Evolutionary conservation across 2,113 vertebrate species (phyloP), one percentile per base, ranked within the genome.

Genomic region (Poicephalus gulielmi): DNA sequence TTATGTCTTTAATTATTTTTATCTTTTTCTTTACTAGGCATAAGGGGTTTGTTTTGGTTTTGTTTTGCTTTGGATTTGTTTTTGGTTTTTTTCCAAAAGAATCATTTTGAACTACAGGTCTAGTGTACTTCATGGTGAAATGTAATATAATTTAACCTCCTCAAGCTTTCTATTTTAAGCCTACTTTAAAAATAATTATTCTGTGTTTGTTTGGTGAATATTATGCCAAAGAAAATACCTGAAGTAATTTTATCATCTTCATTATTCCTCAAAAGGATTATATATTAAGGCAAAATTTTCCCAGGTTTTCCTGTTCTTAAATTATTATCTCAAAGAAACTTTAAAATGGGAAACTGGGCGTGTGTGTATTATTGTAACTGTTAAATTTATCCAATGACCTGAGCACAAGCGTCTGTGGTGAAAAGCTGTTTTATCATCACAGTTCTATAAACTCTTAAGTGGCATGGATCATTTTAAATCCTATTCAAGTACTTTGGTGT

Each of bases 161-260:
- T 89, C 31, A 49, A 73, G 35, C 52, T 96, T 86, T 86, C 50
- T 77, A 11, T 90, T 92, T 83, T 88, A 93, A 90, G 39, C 52
- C 62, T 95, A 28, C 43, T 86, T 81, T 75, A 68, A 80, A 90
- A 94, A 55, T 60, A 78, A 62, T 79, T 82, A 35, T 79, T 92
- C 19, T 79, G 24, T 82, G 28, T 63, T 69, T 78, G 33, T 94
- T 78, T 78, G 73, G 57, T 92, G 73, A 93, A 49, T 88, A 73
- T 79, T 87, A 96, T 94, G 74, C 96, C 96, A 97, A 97, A 96
- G 96, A 96, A 91, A 69, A 39, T 94, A 47, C 69, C 68, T 78
- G 70, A 93, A 73, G 11, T 76, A 81, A 89, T 86, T 70, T 85
- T 91, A 44, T 59, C 19, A 20, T 90, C 52, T 68, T 80, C 12